Percentiles rank a stretch among this genome's conserved stretches.
phyloP scores from a whole-genome alignment of 2,113 vertebrate species.

The Pelmatolapia mariae region DNA sequence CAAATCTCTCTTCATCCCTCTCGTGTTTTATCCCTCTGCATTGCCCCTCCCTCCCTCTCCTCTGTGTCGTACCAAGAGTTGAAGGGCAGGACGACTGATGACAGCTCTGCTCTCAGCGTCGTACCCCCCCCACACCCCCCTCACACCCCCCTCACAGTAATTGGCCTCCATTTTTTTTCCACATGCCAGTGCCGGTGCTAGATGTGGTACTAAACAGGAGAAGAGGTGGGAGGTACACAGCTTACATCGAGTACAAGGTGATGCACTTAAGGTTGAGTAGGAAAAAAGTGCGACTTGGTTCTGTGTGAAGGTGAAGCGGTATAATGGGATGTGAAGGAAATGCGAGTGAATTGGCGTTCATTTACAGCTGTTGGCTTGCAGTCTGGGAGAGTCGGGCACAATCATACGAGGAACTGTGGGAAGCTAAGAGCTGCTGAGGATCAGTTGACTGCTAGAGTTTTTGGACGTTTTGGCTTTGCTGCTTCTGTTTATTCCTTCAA shows the following conservation, averaged over 20 bases:
- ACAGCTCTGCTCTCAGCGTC: background rate
- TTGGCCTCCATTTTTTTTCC: conserved; percentile 8
- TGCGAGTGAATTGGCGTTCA: background rate
- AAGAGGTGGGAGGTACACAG: background rate
- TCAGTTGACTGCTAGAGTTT: background rate
- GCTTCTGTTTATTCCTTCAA: background rate
- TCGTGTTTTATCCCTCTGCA: conserved; percentile 13
- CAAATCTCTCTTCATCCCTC: conserved; percentile 41
- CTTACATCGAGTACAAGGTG: background rate
- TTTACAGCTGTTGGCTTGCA: background rate
- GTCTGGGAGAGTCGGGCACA: background rate
- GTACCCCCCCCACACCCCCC: background rate
- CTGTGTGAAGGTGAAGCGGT: background rate
- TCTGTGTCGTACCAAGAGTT: conserved; percentile 8
- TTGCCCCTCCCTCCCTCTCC: background rate
- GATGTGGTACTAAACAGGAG: background rate
- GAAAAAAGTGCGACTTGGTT: background rate
- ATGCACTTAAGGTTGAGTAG: background rate
- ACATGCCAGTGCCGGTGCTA: background rate
- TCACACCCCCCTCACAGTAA: background rate
- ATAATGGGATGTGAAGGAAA: background rate
- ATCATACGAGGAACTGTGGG: background rate
- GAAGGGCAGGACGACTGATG: conserved; percentile 40
- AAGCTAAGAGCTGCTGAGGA: background rate
- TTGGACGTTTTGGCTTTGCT: background rate